Evolutionary conservation across 1,140 invertebrate genomes (phyloP).

Genomic region (Rhagoletis zephyria): DNA sequence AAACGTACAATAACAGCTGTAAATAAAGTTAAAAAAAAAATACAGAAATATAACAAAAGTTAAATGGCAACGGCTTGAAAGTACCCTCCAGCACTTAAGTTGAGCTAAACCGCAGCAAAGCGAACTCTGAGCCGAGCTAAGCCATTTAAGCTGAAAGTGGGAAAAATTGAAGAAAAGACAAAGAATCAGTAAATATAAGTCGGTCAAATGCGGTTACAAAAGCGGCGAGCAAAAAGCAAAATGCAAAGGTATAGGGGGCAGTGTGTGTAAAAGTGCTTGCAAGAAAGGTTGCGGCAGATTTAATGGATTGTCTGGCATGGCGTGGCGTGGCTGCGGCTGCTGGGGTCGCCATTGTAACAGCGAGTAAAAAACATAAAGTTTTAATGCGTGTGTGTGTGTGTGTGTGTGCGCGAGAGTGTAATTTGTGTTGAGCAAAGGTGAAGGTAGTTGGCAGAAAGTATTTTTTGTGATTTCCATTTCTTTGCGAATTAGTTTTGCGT

Average conservation of each 20-base stretch:
- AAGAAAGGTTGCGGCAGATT: background rate
- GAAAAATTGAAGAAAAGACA: background rate
- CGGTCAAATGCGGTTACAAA: slow-evolving; percentile 33
- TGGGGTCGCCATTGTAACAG: background rate
- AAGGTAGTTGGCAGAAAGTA: background rate
- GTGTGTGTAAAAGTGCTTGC: background rate
- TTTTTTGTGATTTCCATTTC: background rate
- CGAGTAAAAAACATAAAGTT: too few relatives aligned
- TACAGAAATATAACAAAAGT: slow-evolving; percentile 23
- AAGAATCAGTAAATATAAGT: slow-evolving; percentile 13
- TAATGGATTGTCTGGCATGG: slow-evolving; percentile 16
- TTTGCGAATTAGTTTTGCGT: too few relatives aligned
- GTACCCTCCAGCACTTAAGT: background rate
- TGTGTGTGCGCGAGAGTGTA: background rate
- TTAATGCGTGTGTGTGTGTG: background rate
- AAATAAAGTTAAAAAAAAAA: background rate
- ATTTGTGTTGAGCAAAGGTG: background rate
- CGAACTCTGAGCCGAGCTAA: background rate
- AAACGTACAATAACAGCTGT: background rate
- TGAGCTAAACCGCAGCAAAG: background rate
- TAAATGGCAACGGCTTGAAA: slow-evolving; percentile 21
- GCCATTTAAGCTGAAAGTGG: slow-evolving; percentile 11
- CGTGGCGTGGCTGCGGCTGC: background rate
- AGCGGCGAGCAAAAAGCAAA: background rate
- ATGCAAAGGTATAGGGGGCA: too few relatives aligned